phyloP scores from a whole-genome alignment of 2,797 vertebrate genomes.

The Pygocentrus nattereri region DNA sequence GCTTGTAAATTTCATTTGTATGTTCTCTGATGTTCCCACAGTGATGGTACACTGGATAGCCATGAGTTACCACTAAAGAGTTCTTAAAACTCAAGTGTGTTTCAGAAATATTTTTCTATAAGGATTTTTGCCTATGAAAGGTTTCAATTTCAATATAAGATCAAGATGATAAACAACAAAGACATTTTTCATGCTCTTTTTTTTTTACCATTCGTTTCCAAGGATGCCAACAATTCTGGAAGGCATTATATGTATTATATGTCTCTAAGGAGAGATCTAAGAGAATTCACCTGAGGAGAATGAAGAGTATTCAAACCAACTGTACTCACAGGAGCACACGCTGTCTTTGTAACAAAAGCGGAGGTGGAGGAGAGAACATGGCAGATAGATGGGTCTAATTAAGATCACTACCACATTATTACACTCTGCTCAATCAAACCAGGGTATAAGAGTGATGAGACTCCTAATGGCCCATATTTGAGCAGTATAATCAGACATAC shows the following conservation, averaged over 20 bases:
- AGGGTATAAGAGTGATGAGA: constrained; percentile 31
- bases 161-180: background rate
- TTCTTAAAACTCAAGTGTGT: too few species aligned
- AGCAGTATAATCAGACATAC: background rate
- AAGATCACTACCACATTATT: constrained; percentile 17
- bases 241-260: background rate
- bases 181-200: background rate
- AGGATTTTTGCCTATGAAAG: background rate
- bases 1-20: background rate
- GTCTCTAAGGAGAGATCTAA: background rate
- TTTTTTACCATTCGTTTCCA: background rate
- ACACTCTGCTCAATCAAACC: constrained; percentile 16
- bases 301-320: background rate
- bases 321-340: background rate
- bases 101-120: background rate
- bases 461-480: constrained; percentile 25
- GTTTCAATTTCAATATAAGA: background rate
- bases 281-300: background rate
- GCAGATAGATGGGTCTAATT: constrained; percentile 32
- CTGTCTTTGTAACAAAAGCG: constrained; percentile 22
- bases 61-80: background rate
- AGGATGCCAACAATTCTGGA: background rate
- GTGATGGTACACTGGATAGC: background rate
- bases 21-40: too few species aligned
- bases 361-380: background rate